Base-by-base conservation (phyloP, 2,888 invertebrate species). In the Frankliniella fusca region DNA sequence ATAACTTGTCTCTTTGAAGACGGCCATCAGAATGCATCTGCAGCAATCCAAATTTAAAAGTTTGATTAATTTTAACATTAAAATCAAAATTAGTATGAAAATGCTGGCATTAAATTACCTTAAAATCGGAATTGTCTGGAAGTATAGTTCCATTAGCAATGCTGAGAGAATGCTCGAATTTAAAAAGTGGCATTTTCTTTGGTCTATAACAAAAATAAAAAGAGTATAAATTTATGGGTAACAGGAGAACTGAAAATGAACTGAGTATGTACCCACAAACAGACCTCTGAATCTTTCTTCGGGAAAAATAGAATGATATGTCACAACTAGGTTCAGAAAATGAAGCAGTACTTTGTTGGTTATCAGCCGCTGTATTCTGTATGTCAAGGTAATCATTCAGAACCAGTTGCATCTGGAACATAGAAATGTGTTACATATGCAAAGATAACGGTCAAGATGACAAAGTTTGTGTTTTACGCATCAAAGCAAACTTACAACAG, bases 331-430 rank as follows among this genome's bases (percentile, higher is more conserved):
- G 86, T 83, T 88, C 88, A 80, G 86, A 86, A 49, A 87, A 87
- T 7, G 85, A 84, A 15, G 85, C 81, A n/a, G 85, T 84, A 11
- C 85, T 83, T 38, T 85, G 85, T 48, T 85, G 84, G n/a, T 23
- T 27, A 38, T 50, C 50, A 12, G 82, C 23, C 61, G 92, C 90
- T 48, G 91, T 92, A 87, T 94, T 95, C 88, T 94, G 94, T 82
- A 97, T 94, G 87, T 97, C 95, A 85, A 97, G 89, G 88, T 97
- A 97, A 86, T 96, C 96, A 27, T 94, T 94, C 54, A 97, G 89
- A 15, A 97, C 90, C 10, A 95, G 90, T 89, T 97, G 95, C 80
- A 97, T 87, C 95, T 96, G 87, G n/a, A 89, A 88, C 83, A 84
- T 83, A 84, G 80, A 83, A 83, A 82, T 79, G 82, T 49, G 18